phyloP scores from a whole-genome alignment of 2,797 vertebrate species.

The Morus bassanus region DNA sequence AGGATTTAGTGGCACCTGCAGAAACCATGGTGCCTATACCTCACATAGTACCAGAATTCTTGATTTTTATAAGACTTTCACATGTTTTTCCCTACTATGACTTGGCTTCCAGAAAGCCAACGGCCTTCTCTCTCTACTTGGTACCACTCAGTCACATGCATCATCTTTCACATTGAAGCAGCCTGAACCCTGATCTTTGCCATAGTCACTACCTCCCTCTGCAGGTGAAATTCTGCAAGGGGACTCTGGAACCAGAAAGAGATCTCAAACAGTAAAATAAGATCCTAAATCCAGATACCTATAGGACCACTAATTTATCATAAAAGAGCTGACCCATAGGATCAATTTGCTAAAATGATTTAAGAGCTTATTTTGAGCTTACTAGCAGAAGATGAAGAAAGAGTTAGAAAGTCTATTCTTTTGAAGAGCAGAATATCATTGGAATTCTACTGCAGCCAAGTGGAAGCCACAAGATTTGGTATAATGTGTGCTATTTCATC shows the following conservation, averaged over 20 bases:
- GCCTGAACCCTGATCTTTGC: not conserved
- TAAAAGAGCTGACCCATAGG: not conserved
- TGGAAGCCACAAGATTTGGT: not conserved
- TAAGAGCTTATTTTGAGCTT: not conserved
- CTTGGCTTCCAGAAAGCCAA: not conserved
- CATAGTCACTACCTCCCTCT: not conserved
- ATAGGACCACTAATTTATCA: not conserved
- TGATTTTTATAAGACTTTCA: not conserved
- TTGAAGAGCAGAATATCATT: not conserved
- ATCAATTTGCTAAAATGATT: not conserved
- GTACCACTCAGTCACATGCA: not conserved
- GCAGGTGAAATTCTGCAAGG: not conserved
- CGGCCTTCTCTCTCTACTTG: accelerated
- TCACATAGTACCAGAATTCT: not conserved
- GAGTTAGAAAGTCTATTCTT: not conserved
- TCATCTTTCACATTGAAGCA: not conserved
- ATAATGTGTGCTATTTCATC: not conserved
- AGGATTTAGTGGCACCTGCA: not conserved
- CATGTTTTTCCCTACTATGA: not conserved
- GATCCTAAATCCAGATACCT: not conserved
- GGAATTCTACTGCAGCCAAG: not conserved
- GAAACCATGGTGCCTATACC: not conserved
- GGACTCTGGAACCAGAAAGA: not conserved
- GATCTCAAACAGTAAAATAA: not conserved
- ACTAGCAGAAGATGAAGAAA: not conserved